Base-by-base conservation (phyloP, 2,113 vertebrate species). In the Tachycineta bicolor region DNA sequence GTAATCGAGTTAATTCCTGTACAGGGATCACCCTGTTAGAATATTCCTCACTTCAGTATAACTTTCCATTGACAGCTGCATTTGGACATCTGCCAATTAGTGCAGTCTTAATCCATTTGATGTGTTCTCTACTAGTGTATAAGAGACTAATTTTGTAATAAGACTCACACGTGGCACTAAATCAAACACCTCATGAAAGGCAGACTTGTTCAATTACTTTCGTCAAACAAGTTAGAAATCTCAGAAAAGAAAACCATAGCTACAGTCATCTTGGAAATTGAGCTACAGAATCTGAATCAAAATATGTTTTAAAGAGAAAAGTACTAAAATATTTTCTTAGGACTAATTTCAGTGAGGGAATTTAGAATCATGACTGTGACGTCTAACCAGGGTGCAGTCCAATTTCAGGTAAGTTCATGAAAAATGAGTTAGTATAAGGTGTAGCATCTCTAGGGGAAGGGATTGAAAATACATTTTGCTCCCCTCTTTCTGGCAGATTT, bases 21-120 rank as follows among this genome's bases (percentile, higher is more conserved):
- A 76, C 86, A 76, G 46, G 24, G 53, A 90, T 92, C 79, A 88
- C 63, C 63, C 50, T 77, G 17, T 92, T 69, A 85, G 59, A 94
- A 77, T 80, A 62, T 92, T 90, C 28, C 43, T 94, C 49, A 58
- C 50, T 90, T 88, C 31, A 52, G 0, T n/a, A 62, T 43, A 70
- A 92, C 50, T 93, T 21, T 89, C 20, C 31, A 58, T 69, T 91
- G 90, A 93, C 88, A 97, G 53, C 37, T 91, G 39, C 44, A 52
- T 86, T 93, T 96, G 88, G 63, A 55, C 25, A 62, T 84, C 70
- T 95, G 92, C 86, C 94, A 96, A 14, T 86, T 89, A 87, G 25
- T 85, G 62, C 37, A 39, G 88, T 86, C 63, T 88, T 92, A 92
- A 94, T 80, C 67, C 46, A 74, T 65, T 76, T 88, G 83, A 80